Evolutionary conservation across 1,140 invertebrate genomes (phyloP), one percentile per base, ranked within the genome.

Genomic region (Brachionus rubens): DNA sequence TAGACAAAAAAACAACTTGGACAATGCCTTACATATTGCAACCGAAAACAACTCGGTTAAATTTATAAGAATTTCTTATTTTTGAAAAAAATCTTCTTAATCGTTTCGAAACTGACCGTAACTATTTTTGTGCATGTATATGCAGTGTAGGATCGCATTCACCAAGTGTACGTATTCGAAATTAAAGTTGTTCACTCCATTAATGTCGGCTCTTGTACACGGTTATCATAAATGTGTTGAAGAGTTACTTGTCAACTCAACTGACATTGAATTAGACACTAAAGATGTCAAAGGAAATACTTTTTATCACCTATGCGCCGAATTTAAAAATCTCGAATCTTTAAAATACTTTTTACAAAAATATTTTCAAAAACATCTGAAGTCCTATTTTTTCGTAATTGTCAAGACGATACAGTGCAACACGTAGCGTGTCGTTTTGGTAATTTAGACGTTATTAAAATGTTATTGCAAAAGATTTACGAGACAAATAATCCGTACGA

Each of bases 351-450:
- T 72, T 36, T 21, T 72, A 21, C 46, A 72, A 50, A 48, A 72
- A 50, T 72, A 72, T 40, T 48, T 48, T 33, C 28, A 50, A 2
- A 50, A 41, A 72, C 50, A 0, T 19, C 24, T n/a, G 46, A 48
- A 30, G 46, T 72, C 12, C 28, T 72, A 5, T 48, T 40, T 72
- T 50, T 54, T 33, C 28, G 50, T 12, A 72, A 72, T 54, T 48
- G 46, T 14, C 68, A 72, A 54, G 68, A 72, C 24, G 50, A 72
- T 26, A 36, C 68, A 6, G 36, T 72, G 19, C 28, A 50, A 24
- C 68, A 72, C 41, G 68, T 72, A 14, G 68, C 68, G n/a, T 72
- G 68, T 36, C 46, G 46, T 21, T 72, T 36, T 14, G 68, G 68
- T 5, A 48, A 72, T 52, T 28, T 72, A n/a, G 68, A 72, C 16